Evolutionary conservation across 1,140 invertebrate species (phyloP), one percentile per base, ranked within the genome.

Genomic region (Bombus consobrinus): DNA sequence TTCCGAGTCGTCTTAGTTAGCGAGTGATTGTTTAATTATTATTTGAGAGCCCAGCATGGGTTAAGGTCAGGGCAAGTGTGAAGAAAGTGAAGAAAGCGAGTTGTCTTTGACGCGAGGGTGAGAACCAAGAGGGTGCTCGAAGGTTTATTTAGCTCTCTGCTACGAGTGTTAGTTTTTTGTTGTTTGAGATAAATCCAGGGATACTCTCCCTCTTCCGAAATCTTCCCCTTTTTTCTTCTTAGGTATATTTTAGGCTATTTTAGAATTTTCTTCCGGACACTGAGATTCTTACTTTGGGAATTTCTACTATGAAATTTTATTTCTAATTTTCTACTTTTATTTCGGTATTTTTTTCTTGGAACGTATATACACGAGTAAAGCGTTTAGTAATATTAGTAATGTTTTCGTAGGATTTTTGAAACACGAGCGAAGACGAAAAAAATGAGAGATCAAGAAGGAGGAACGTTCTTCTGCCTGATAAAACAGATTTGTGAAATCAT

Each of bases 91-190:
- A 47, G 28, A 74, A 37, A 15, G 18, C 25, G 25, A 32, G n/a
- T n/a, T n/a, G 39, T 37, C 37, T 25, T 37, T 28, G 13, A n/a
- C 41, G 25, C 25, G 34, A 37, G 77, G 41, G 41, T 28, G 62
- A 66, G 41, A 37, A 68, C 9, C 59, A 37, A 43, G 77, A 68
- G 77, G 41, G 41, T 79, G 41, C n/a, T 34, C 62, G 15, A 18
- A 37, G 41, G 25, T 79, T 79, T 79, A n/a, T 43, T 66, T 66
- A 79, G 13, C 76, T 39, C 77, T 43, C 12, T 15, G 41, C 8
- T n/a, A 18, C 41, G 25, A 81, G 64, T 71, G 47, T 69, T 80
- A 66, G n/a, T 57, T 68, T 68, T 71, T 81, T 39, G 34, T 53
- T 37, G 62, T 32, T 25, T 18, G 12, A 22, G 25, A 34, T 57